These are phyloP conservation scores for Loripinus fragilis DNA, from an alignment of 2,888 invertebrate genomes.

Conservation along the genomic window DNA sequence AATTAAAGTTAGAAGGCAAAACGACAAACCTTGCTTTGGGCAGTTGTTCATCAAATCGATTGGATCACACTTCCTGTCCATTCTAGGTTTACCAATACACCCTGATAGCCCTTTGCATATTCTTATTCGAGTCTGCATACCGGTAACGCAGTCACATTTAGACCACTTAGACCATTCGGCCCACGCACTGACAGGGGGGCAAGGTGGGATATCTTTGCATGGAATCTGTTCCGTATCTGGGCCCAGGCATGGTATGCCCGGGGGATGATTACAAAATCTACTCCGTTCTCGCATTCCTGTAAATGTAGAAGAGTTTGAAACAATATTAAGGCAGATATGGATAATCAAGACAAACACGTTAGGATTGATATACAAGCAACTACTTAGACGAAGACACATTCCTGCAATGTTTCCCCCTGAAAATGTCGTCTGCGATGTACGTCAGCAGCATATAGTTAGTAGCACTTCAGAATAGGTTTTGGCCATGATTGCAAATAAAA, in stretches of 20 bases:
- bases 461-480: no score
- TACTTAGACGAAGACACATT: no score
- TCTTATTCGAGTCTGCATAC: background rate
- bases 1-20: no score
- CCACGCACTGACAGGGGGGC: slow-evolving; percentile 10
- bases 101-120: background rate
- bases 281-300: slow-evolving; percentile 37
- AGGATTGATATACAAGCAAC: no score
- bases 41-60: background rate
- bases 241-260: slow-evolving; percentile 42
- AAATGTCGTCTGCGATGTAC: no score
- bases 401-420: no score
- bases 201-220: slow-evolving; percentile 41
- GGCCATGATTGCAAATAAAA: no score
- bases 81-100: background rate
- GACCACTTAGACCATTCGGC: background rate
- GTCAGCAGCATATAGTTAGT: no score
- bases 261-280: slow-evolving; percentile 49
- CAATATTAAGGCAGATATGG: no score
- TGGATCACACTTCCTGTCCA: background rate
- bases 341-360: no score
- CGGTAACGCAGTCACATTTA: background rate
- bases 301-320: no score
- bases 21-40: background rate
- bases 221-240: slow-evolving; percentile 16